Conservation (phyloP, 2,888 invertebrate species). For the Branchipolynoe longqiensis region DNA sequence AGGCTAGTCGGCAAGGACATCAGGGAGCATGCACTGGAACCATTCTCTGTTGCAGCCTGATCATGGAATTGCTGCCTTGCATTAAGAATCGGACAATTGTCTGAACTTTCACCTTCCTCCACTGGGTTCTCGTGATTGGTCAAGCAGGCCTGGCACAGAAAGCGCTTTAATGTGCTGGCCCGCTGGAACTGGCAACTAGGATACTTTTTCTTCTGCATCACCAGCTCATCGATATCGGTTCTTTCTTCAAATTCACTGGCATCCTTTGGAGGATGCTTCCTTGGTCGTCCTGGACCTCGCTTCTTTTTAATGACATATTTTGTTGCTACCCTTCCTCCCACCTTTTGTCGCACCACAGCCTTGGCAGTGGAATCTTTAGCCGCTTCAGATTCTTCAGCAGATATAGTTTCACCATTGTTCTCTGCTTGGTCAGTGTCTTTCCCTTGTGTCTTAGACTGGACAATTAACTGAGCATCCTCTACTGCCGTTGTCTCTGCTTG, state of each 20-base stretch:
- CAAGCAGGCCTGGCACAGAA: constrained; percentile 27
- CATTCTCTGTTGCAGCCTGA: neutral
- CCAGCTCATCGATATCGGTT: constrained; percentile 14
- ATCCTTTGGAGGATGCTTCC: constrained; percentile 12
- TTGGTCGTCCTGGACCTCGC: constrained; percentile 25
- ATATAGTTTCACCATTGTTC: no score
- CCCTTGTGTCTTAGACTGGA: no score
- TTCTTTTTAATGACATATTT: no score
- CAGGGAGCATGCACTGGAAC: constrained; percentile 14
- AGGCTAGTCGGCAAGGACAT: constrained; percentile 38
- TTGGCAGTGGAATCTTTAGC: no score
- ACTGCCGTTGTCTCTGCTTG: no score
- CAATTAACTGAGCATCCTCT: no score
- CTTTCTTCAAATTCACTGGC: neutral
- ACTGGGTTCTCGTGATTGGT: constrained; percentile 27
- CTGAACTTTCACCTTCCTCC: neutral
- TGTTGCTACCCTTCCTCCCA: neutral
- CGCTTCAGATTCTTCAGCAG: no score
- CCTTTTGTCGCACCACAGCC: no score
- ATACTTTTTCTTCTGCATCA: constrained; percentile 36
- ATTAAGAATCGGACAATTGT: neutral
- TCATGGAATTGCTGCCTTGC: constrained; percentile 17
- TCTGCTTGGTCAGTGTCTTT: no score
- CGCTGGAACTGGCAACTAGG: constrained; percentile 33
- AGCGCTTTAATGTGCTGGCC: neutral